Percentiles rank a stretch among this genome's conserved stretches.
These are phyloP conservation scores for Chlorospingus flavigularis DNA, from an alignment of 2,797 vertebrate species.

Conservation along the genomic window DNA sequence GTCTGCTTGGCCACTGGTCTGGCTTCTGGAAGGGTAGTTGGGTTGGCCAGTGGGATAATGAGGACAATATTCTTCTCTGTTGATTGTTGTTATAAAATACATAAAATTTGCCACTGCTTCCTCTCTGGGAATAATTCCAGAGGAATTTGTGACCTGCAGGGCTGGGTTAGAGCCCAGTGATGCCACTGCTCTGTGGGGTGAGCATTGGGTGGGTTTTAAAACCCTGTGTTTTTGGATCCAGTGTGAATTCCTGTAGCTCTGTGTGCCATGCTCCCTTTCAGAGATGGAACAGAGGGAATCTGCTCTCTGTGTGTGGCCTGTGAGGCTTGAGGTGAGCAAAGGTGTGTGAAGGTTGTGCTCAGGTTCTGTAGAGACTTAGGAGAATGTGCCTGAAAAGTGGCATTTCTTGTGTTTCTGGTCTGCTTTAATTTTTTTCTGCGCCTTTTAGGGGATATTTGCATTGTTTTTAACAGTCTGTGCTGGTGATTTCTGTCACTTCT, in stretches of 20 bases:
- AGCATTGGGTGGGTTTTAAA: not conserved
- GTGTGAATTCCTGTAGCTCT: not conserved
- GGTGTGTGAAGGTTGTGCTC: not conserved
- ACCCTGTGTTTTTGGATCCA: not conserved
- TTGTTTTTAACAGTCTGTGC: not conserved
- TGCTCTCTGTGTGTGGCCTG: fast-evolving
- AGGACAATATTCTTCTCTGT: not conserved
- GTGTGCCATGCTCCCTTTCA: fast-evolving
- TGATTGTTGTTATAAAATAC: not conserved
- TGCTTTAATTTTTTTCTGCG: not conserved
- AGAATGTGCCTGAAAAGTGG: not conserved
- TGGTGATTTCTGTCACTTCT: not conserved
- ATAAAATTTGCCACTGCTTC: not conserved
- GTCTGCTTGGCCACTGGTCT: not conserved
- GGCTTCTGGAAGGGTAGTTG: not conserved
- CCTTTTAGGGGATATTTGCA: not conserved
- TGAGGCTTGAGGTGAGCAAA: not conserved
- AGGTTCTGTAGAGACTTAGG: not conserved
- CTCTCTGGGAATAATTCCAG: not conserved
- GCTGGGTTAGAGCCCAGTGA: not conserved
- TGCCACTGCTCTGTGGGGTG: not conserved
- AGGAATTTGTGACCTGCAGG: not conserved
- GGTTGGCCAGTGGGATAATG: not conserved
- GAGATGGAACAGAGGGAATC: not conserved
- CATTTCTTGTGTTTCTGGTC: not conserved